Evolutionary conservation across 2,888 invertebrate species (phyloP).

Genomic region (Lithophane ornitopus): DNA sequence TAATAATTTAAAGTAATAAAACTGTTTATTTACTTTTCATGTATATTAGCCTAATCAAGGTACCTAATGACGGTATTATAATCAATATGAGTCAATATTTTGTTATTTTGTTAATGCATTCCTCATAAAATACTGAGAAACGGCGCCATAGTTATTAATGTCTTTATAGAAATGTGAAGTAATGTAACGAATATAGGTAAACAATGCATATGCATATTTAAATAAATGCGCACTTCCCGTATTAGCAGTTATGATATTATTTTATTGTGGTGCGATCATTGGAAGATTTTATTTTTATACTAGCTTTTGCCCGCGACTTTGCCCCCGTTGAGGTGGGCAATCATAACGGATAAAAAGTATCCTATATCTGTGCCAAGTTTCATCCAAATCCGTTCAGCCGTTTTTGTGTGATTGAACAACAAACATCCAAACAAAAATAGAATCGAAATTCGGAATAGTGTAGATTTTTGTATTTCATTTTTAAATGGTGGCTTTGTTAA

Average conservation of each 20-base stretch:
- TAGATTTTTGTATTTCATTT: too few relatives aligned
- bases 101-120: constrained; percentile 33
- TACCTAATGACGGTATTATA: constrained; percentile 3
- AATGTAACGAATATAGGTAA: not conserved
- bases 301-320: too few relatives aligned
- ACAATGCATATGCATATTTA: constrained; percentile 1
- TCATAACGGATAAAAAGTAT: too few relatives aligned
- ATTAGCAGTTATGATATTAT: not conserved
- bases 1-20: constrained; percentile 11
- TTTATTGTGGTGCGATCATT: not conserved
- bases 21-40: constrained; percentile 39
- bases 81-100: constrained; percentile 30
- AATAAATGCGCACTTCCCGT: not conserved
- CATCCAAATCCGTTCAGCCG: too few relatives aligned
- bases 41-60: constrained; percentile 23
- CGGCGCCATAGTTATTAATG: not conserved
- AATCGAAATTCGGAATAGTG: too few relatives aligned
- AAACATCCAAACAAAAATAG: too few relatives aligned
- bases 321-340: too few relatives aligned
- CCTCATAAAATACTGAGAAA: constrained; percentile 30
- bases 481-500: too few relatives aligned
- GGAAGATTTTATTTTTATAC: not conserved
- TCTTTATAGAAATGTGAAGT: not conserved
- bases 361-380: too few relatives aligned
- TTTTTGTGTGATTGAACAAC: too few relatives aligned